These are phyloP conservation scores for Agrotis ipsilon DNA, from an alignment of 2,888 invertebrate genomes.

Conservation along the genomic window DNA sequence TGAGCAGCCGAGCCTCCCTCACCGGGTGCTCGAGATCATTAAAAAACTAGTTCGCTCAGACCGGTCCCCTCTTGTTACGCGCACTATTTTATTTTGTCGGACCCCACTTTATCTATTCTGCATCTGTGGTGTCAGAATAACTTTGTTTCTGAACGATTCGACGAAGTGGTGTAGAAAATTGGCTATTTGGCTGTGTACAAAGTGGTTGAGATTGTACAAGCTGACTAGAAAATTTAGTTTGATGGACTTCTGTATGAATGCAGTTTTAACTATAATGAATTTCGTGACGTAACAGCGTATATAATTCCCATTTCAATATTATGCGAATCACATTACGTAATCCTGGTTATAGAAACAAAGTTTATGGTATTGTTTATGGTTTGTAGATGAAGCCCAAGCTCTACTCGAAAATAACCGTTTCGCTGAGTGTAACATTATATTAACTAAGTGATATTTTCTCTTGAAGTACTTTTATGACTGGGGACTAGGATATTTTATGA, in stretches of 20 bases:
- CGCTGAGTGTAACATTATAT: no score
- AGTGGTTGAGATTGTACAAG: slow-evolving; percentile 10
- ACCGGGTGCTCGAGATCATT: slow-evolving; percentile 76
- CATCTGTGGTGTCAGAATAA: slow-evolving; percentile 63
- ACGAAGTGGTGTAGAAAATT: slow-evolving; percentile 1
- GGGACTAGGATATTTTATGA: no score
- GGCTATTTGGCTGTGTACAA: neutral
- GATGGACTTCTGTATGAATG: slow-evolving; percentile 2
- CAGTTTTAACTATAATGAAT: neutral
- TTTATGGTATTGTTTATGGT: no score
- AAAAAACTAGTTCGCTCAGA: slow-evolving; percentile 81
- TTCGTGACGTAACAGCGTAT: neutral
- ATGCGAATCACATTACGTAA: neutral
- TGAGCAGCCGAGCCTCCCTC: slow-evolving; percentile 72
- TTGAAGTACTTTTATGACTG: no score
- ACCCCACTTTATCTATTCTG: slow-evolving; percentile 48
- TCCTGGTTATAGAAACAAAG: neutral
- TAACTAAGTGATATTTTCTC: no score
- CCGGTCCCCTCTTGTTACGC: slow-evolving; percentile 56
- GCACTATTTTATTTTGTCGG: slow-evolving; percentile 52
- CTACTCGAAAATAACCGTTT: neutral
- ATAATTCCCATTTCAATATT: neutral
- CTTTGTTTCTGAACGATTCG: slow-evolving; percentile 41
- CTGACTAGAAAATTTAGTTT: slow-evolving; percentile 17
- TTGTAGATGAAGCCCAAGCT: no score